Conservation (phyloP, 1,140 invertebrate species). For the Diorhabda carinulata region DNA sequence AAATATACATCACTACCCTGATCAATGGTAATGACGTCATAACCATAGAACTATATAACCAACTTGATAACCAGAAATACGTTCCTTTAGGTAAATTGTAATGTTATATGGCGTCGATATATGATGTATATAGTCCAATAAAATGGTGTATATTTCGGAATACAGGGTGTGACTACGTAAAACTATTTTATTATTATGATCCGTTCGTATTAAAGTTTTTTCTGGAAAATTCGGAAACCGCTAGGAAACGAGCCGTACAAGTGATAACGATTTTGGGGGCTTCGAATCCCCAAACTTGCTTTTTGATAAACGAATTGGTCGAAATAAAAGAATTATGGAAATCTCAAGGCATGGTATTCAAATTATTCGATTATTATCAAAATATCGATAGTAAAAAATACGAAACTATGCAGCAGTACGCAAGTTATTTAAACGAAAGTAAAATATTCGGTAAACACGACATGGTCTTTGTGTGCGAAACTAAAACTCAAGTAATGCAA, state of each 20-base stretch:
- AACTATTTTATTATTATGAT: neutral
- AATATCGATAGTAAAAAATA: neutral
- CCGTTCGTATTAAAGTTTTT: constrained; percentile 10
- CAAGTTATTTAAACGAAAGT: constrained; percentile 1
- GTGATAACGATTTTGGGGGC: constrained; percentile 6
- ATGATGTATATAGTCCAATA: neutral
- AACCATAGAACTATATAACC: too few relatives aligned
- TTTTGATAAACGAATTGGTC: constrained; percentile 11
- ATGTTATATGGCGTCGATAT: too few relatives aligned
- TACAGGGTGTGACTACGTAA: neutral
- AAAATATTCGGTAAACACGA: neutral
- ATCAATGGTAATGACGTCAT: too few relatives aligned
- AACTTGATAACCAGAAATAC: too few relatives aligned
- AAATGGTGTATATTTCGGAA: constrained; percentile 13
- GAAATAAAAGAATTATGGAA: constrained; percentile 5
- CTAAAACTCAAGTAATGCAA: constrained; percentile 15
- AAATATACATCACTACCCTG: too few relatives aligned
- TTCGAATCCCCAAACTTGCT: constrained; percentile 3
- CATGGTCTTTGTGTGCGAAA: constrained; percentile 3
- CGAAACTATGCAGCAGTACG: neutral
- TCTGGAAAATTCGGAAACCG: neutral
- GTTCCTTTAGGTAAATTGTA: too few relatives aligned
- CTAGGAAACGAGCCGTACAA: neutral
- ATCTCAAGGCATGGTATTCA: constrained; percentile 2
- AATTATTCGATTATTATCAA: constrained; percentile 1